Conservation (phyloP, 2,797 vertebrate species). For the Hozukius guyotensis region DNA sequence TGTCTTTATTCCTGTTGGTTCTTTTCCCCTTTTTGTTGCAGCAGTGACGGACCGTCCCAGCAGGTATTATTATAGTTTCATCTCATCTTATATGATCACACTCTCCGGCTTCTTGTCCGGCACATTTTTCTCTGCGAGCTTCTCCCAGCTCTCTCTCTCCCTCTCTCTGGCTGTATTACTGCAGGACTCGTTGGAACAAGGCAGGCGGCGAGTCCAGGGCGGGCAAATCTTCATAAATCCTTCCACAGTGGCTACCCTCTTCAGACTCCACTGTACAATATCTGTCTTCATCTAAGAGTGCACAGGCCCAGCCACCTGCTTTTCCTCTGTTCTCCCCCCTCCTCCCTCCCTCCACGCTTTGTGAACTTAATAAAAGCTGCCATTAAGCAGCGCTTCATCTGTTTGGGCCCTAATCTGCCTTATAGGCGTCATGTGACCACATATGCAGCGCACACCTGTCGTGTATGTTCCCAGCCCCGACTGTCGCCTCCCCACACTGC, state of each 20-base stretch:
- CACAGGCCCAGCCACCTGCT: constrained; percentile 79
- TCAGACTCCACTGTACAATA: constrained; percentile 73
- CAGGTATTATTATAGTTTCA: constrained; percentile 33
- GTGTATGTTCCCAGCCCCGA: constrained; percentile 60
- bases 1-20: neutral
- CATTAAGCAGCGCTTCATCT: constrained; percentile 84
- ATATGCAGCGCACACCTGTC: constrained; percentile 84
- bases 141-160: constrained; percentile 56
- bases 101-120: constrained; percentile 20
- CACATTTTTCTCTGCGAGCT: constrained; percentile 46
- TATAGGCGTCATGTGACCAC: constrained; percentile 83
- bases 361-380: constrained; percentile 84
- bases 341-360: constrained; percentile 62
- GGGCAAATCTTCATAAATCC: constrained; percentile 77
- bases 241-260: constrained; percentile 67
- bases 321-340: constrained; percentile 61
- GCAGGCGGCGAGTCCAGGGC: constrained; percentile 55
- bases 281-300: constrained; percentile 77
- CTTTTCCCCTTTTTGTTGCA: constrained; percentile 4
- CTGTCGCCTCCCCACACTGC: constrained; percentile 64
- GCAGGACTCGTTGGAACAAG: constrained; percentile 54
- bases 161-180: constrained; percentile 45
- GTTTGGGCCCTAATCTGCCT: constrained; percentile 83
- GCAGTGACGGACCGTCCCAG: constrained; percentile 1
- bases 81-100: constrained; percentile 42